Base-by-base conservation (phyloP, 2,888 invertebrate species). In the Drosophila mettleri region DNA sequence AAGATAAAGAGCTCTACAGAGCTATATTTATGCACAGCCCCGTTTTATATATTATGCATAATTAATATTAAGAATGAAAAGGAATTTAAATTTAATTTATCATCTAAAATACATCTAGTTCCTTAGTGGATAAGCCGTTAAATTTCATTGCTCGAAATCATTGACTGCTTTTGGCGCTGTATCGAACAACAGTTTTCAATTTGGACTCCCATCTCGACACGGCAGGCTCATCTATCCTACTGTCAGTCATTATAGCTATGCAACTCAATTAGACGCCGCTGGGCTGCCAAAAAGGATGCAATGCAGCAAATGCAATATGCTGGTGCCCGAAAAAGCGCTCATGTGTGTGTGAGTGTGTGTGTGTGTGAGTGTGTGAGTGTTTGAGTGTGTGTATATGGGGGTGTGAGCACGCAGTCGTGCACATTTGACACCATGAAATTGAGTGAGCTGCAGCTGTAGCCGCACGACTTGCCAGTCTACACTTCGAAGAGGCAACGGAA, bases 371-470 rank as follows among this genome's bases (percentile, higher is more conserved):
- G 22, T 24, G 24, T 45, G 52, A 43, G 39, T 27, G 38, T n/a
- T n/a, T n/a, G n/a, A n/a, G n/a, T n/a, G n/a, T n/a, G n/a, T n/a
- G n/a, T n/a, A n/a, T n/a, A n/a, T 39, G 27, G 10, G 33, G 22
- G 43, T 31, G 29, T 7, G 36, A 31, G n/a, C 38, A 29, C 57
- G 45, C 54, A 61, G 18, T 36, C 33, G 45, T 64, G 65, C 65
- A 49, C 86, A 81, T 84, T 84, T 84, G 86, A 86, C 74, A 86
- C 69, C 86, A 86, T 83, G 80, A 88, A 83, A 86, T 83, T 83
- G 86, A 83, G 86, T 86, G 86, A 83, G 68, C 74, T 86, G 80
- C 76, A 69, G 61, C 45, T 63, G 33, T 48, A 57, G 57, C 53
- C 58, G 36, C 63, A 70, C 43, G 59, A 66, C 72, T 77, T 76